Evolutionary conservation across 2,888 invertebrate genomes (phyloP).

Genomic region (Lamellibrachia columna): DNA sequence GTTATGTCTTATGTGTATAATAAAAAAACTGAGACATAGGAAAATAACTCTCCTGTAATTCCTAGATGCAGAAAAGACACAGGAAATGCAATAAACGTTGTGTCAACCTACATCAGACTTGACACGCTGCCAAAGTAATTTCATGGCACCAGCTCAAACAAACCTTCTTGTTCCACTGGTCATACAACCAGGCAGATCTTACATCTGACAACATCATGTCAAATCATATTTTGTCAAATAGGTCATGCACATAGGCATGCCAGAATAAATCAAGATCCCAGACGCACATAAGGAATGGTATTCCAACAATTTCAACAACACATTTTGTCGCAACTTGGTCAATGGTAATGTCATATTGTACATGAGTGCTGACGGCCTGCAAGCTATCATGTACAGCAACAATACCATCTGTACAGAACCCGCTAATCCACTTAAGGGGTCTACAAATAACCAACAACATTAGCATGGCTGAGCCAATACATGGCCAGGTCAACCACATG

Average conservation of each 20-base stretch:
- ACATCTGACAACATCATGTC: background rate
- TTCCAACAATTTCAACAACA: background rate
- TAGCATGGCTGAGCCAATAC: background rate
- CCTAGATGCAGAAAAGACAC: background rate
- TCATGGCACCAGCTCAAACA: background rate
- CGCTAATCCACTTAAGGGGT: background rate
- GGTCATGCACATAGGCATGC: background rate
- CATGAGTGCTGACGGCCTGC: background rate
- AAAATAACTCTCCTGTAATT: background rate
- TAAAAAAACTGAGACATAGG: background rate
- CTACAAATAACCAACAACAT: background rate
- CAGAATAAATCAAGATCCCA: background rate
- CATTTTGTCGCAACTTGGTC: background rate
- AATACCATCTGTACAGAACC: background rate
- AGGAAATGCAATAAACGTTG: background rate
- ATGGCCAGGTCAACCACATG: too few species aligned
- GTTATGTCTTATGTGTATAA: too few species aligned
- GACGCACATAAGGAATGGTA: background rate
- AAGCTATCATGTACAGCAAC: background rate
- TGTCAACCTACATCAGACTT: background rate
- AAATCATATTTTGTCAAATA: slow-evolving; percentile 1
- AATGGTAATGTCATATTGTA: background rate
- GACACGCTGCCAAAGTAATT: background rate
- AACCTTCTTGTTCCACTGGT: too few species aligned
- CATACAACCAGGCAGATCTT: background rate